A percentile compares a stretch with the other conserved stretches of the same genome.
Evolutionary conservation across 2,113 vertebrate genomes (phyloP).

Genomic region (Oxyura jamaicensis): DNA sequence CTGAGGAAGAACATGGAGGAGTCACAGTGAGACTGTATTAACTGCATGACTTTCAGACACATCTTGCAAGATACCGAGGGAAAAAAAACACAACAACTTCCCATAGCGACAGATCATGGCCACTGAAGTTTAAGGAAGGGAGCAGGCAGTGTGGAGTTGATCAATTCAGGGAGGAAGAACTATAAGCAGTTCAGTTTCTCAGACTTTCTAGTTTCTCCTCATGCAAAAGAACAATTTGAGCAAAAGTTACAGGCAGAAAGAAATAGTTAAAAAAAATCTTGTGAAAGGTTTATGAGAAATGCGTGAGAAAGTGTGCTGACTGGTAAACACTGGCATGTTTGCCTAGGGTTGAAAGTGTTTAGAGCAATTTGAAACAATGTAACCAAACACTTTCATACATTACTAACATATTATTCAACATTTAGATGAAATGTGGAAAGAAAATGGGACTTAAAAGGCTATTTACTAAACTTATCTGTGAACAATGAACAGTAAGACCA

Average conservation of each 20-base stretch:
- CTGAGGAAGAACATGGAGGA: not conserved
- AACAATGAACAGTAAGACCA: not conserved
- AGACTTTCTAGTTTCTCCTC: not conserved
- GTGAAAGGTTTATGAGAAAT: not conserved
- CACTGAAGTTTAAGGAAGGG: not conserved
- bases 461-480: not conserved
- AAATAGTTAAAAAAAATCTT: not conserved
- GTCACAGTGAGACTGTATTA: not conserved
- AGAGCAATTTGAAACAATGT: not conserved
- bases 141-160: not conserved
- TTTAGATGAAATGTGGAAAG: not conserved
- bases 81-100: not conserved
- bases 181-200: fast-evolving
- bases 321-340: not conserved
- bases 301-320: not conserved
- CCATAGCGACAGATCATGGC: not conserved
- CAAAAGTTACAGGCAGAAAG: not conserved
- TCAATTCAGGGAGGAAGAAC: not conserved
- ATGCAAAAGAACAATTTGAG: not conserved
- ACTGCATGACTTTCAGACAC: not conserved
- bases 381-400: not conserved
- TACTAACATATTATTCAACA: not conserved
- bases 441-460: not conserved
- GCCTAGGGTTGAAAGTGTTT: not conserved
- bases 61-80: not conserved